phyloP scores from a whole-genome alignment of 2,113 vertebrate genomes.

The Aptenodytes forsteri region DNA sequence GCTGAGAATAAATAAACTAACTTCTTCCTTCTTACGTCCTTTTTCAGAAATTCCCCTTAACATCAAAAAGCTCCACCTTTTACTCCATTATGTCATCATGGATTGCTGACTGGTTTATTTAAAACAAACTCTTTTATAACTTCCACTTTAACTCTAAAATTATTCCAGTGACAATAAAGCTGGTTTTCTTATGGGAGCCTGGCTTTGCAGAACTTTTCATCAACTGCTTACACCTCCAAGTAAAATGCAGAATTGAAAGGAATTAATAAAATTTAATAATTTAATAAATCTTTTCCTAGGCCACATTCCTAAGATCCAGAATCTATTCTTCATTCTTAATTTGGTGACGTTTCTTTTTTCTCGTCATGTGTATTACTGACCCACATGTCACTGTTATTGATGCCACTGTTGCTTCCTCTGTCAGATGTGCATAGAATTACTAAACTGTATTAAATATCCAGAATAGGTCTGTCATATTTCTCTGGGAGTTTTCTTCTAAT shows the following conservation, averaged over 20 bases:
- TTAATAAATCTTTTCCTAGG: background rate
- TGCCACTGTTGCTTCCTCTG: background rate
- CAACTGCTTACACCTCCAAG: background rate
- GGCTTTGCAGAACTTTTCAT: background rate
- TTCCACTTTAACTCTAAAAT: background rate
- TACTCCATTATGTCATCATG: background rate
- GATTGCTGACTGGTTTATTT: background rate
- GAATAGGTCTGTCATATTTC: background rate
- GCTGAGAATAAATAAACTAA: background rate
- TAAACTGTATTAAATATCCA: background rate
- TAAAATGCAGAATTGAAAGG: background rate
- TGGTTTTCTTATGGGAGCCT: background rate
- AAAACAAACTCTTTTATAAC: background rate
- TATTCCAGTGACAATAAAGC: background rate
- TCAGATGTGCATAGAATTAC: background rate
- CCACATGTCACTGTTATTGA: background rate
- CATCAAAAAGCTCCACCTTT: background rate
- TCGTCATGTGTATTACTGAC: background rate
- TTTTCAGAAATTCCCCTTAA: background rate
- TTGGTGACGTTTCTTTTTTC: background rate
- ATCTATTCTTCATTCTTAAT: background rate
- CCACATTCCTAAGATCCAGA: background rate
- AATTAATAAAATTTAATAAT: background rate
- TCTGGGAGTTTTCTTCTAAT: background rate
- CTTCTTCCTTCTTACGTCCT: background rate